These are phyloP conservation scores for Microtus pennsylvanicus DNA, from an alignment of 2,113 vertebrate genomes.

Conservation along the genomic window DNA sequence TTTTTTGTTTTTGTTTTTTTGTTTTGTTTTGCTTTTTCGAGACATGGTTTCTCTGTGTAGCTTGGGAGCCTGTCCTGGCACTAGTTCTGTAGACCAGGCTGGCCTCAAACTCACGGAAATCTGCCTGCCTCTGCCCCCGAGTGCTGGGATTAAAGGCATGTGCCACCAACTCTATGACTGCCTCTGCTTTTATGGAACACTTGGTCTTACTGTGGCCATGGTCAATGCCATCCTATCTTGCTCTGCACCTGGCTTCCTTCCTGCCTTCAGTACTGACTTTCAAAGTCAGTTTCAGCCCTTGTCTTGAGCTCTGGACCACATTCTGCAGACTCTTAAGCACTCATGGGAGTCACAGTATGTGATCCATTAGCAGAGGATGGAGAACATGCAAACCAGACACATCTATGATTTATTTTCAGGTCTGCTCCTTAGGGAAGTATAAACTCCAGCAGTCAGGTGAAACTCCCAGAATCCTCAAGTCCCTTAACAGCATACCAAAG, in stretches of 20 bases:
- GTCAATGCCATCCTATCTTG: neutral
- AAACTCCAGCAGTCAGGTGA: neutral
- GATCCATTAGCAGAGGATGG: fast-evolving
- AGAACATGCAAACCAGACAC: fast-evolving
- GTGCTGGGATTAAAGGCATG: too few species aligned
- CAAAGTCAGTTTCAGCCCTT: neutral
- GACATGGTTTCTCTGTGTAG: too few species aligned
- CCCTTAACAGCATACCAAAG: fast-evolving
- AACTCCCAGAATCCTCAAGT: neutral
- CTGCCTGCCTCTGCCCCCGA: too few species aligned
- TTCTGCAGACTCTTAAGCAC: neutral
- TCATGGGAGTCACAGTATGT: fast-evolving
- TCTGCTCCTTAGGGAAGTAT: fast-evolving
- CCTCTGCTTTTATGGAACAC: neutral
- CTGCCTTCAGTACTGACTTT: neutral
- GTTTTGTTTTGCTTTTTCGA: too few species aligned
- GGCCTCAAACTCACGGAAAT: too few species aligned
- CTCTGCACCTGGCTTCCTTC: neutral
- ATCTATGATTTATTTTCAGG: neutral
- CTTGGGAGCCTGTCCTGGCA: too few species aligned
- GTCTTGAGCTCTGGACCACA: neutral
- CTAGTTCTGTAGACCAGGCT: too few species aligned
- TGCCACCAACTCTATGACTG: too few species aligned
- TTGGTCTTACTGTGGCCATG: neutral
- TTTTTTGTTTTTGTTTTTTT: too few species aligned